Evolutionary conservation across 2,888 invertebrate species (phyloP).

Genomic region (Meganola albula): DNA sequence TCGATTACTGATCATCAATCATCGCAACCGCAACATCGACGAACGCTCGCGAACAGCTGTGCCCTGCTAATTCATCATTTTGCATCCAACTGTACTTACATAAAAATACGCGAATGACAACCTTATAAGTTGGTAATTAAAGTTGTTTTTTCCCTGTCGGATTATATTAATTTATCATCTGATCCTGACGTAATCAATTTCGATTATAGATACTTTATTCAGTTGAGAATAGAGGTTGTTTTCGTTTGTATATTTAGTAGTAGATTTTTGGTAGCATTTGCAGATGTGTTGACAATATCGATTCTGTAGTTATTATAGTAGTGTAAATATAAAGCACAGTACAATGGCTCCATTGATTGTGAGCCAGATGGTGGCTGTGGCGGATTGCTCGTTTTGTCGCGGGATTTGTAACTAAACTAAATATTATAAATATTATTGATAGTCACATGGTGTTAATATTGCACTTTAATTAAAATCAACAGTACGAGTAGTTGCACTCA

Average conservation of each 20-base stretch:
- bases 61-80: conserved; percentile 29
- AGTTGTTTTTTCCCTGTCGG: conserved; percentile 3
- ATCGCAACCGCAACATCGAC: conserved; percentile 26
- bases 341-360: conserved; percentile 22
- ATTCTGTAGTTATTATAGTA: conserved; percentile 28
- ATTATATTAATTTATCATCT: conserved; percentile 25
- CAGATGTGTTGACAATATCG: conserved; percentile 34
- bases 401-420: conserved; percentile 23
- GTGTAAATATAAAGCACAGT: conserved; percentile 25
- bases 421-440: too few species aligned
- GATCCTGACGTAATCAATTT: conserved; percentile 21
- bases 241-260: conserved; percentile 7
- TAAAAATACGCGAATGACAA: conserved; percentile 1
- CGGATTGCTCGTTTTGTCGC: conserved; percentile 34
- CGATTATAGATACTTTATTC: conserved; percentile 12
- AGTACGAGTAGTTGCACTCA: too few species aligned
- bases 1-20: conserved; percentile 28
- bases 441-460: too few species aligned
- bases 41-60: conserved; percentile 28
- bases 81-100: conserved; percentile 17
- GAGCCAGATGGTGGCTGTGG: conserved; percentile 22
- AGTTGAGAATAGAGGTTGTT: conserved; percentile 11
- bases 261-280: conserved; percentile 10
- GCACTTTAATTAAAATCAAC: too few species aligned
- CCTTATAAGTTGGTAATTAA: neutral